A percentile compares a stretch with the other conserved stretches of the same genome.
Evolutionary conservation across 2,113 vertebrate species (phyloP).

Genomic region (Conger conger): DNA sequence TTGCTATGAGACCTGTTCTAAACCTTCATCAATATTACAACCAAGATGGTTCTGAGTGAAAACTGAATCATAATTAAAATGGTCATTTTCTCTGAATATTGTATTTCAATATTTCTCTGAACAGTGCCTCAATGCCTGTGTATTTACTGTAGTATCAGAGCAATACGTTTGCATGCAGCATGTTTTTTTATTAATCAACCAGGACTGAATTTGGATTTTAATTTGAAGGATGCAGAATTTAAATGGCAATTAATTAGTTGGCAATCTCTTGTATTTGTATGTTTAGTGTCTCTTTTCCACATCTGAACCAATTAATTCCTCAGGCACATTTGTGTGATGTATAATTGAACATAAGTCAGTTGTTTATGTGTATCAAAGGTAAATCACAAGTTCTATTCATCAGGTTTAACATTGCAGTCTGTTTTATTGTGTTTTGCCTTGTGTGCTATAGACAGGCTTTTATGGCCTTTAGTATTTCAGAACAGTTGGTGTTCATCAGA

Average conservation of each 20-base stretch:
- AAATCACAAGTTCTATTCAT: neutral
- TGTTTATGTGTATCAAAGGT: neutral
- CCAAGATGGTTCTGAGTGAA: neutral
- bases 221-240: slow-evolving; percentile 50
- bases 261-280: slow-evolving; percentile 44
- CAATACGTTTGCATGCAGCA: neutral
- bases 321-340: neutral
- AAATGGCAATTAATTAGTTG: slow-evolving; percentile 60
- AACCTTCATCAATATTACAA: neutral
- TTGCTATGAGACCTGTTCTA: neutral
- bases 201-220: too few species aligned
- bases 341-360: neutral
- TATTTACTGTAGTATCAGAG: neutral
- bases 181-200: neutral
- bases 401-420: neutral
- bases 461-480: too few species aligned
- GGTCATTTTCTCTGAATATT: neutral
- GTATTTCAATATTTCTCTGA: too few species aligned
- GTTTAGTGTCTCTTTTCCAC: slow-evolving; percentile 30
- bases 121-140: neutral
- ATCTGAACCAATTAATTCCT: neutral
- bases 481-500: too few species aligned
- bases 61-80: neutral
- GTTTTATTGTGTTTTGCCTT: neutral
- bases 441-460: too few species aligned